phyloP scores from a whole-genome alignment of 53 echinoderm and acorn worm genomes.

The Astropecten irregularis region DNA sequence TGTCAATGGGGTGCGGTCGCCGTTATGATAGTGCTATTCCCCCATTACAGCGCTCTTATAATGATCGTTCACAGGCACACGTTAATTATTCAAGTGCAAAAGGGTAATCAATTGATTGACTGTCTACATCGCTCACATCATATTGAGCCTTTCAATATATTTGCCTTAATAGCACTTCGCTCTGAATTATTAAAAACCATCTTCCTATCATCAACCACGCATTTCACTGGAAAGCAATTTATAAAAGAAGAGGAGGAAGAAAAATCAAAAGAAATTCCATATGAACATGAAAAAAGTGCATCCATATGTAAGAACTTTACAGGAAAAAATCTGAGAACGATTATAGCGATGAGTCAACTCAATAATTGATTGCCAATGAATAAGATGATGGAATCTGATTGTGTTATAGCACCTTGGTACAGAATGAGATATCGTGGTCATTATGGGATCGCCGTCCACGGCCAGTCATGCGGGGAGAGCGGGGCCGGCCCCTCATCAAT shows the following conservation, averaged over 20 bases:
- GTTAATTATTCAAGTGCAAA: too few species aligned
- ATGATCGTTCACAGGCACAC: too few species aligned
- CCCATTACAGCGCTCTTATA: too few species aligned
- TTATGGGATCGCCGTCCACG: background rate
- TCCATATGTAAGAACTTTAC: background rate
- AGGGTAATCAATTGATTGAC: too few species aligned
- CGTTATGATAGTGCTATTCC: too few species aligned
- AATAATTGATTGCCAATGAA: conserved; percentile 58
- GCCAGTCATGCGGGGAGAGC: conserved; percentile 10
- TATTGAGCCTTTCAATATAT: too few species aligned
- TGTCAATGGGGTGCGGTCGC: too few species aligned
- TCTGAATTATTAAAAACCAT: too few species aligned
- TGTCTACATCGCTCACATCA: too few species aligned
- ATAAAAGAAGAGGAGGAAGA: too few species aligned
- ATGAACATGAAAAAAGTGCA: background rate
- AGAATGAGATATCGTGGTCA: conserved; percentile 37
- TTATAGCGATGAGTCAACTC: background rate
- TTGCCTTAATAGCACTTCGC: too few species aligned
- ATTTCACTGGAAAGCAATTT: background rate
- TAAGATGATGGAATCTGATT: conserved; percentile 41
- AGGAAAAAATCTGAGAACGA: conserved; percentile 13
- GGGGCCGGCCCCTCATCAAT: conserved; percentile 11
- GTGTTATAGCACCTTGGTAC: conserved; percentile 41
- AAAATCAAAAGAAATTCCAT: too few species aligned
- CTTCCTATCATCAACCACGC: background rate